Base-by-base conservation (phyloP, 2,888 invertebrate genomes). In the Gortyna flavago region DNA sequence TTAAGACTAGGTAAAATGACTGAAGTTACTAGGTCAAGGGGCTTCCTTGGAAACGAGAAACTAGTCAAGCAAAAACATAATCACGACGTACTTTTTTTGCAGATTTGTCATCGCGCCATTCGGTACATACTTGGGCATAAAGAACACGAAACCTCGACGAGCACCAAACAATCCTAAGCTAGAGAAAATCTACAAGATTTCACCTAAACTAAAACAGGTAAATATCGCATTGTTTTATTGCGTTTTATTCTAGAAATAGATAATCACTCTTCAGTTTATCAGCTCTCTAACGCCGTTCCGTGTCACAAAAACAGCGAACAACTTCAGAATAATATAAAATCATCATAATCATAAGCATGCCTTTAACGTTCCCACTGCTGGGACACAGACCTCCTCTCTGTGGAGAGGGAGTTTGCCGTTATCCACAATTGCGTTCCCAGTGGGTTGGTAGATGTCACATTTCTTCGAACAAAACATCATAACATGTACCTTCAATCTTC, bases 91-190 rank as follows among this genome's bases (percentile, higher is more conserved):
- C 25, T 38, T 87, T 87, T 85, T 84, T 96, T 97, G 21, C 93
- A 98, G 99, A 93, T 97, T 97, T 93, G 97, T 98, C 95, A 98
- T 98, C 93, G 97, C 98, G 41, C 99, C 99, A 2, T 97, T 99
- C 89, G 99, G 98, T 61, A 97, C 97, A 90, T 98, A 97, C 61
- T 93, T 99, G 90, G 99, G 99, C 77, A 98, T 99, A 88, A 98
- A 98, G 93, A 98, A 98, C 92, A 97, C 97, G 62, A 97, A 98
- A 94, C 97, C 97, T 80, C 98, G 98, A 93, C 98, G 97, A 91
- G 98, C 98, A 35, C 97, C 97, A 9, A 96, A 97, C 79, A 98
- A 98, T 96, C 97, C 97, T 69, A 95, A 98, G 81, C 96, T 99
- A 89, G 99, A 99, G 93, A 97, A 97, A 88, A 98, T 98, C 0